phyloP scores from a whole-genome alignment of 2,113 vertebrate genomes.

The Capricornis sumatraensis region DNA sequence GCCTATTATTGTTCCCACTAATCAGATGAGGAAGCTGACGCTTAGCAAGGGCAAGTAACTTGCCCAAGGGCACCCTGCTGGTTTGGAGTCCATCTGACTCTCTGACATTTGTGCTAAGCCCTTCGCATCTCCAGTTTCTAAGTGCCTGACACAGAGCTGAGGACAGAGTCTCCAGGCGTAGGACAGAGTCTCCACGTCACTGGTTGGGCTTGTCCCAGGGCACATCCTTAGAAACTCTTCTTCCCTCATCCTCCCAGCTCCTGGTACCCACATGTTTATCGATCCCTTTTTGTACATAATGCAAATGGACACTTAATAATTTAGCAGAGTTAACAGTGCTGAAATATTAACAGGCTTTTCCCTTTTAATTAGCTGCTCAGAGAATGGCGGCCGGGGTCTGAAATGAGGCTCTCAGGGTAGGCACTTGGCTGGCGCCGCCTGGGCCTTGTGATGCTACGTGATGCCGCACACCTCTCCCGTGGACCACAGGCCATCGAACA shows the following conservation, averaged over 20 bases:
- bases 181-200: not conserved
- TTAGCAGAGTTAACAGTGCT: slow-evolving; percentile 81
- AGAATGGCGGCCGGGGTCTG: not conserved
- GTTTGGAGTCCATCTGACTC: not conserved
- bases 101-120: not conserved
- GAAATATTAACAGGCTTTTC: slow-evolving; percentile 83
- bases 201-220: not conserved
- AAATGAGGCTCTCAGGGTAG: not conserved
- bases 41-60: not conserved
- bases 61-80: not conserved
- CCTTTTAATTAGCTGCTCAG: slow-evolving; percentile 81
- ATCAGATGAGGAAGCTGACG: slow-evolving; percentile 20
- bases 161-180: not conserved
- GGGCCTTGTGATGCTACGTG: not conserved
- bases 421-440: not conserved
- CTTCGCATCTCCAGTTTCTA: not conserved
- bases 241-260: not conserved
- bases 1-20: not conserved
- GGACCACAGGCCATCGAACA: rapidly evolving
- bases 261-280: slow-evolving; percentile 75
- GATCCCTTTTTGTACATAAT: slow-evolving; percentile 81
- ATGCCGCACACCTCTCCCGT: rapidly evolving
- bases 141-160: not conserved
- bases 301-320: slow-evolving; percentile 85
- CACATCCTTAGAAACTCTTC: not conserved